Conservation (phyloP, 2,888 invertebrate species). For the Latheticus oryzae region DNA sequence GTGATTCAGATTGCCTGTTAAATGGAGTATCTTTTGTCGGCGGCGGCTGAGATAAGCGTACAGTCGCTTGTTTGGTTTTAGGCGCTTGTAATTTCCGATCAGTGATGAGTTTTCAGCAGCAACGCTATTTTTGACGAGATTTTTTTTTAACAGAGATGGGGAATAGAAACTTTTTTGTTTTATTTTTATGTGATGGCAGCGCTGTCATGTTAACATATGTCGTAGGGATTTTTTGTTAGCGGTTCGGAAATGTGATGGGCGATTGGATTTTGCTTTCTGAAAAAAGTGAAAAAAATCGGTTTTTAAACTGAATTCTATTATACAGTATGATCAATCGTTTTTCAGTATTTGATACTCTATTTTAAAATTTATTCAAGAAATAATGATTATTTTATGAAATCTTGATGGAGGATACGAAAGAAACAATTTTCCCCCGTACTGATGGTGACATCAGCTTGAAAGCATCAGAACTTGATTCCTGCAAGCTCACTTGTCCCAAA, state of each 20-base stretch:
- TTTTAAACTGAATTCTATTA: background rate
- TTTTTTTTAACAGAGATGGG: conserved; percentile 21
- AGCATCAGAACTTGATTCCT: too few species aligned
- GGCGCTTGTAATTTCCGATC: conserved; percentile 42
- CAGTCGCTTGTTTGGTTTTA: conserved; percentile 39
- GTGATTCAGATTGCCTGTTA: conserved; percentile 45
- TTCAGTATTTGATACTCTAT: too few species aligned
- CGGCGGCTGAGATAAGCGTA: conserved; percentile 34
- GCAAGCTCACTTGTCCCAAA: too few species aligned
- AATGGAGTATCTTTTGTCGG: conserved; percentile 44
- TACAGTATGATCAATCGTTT: too few species aligned
- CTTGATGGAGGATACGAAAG: too few species aligned
- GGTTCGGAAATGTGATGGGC: conserved; percentile 16
- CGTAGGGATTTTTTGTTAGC: conserved; percentile 13
- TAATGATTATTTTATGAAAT: too few species aligned
- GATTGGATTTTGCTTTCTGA: background rate
- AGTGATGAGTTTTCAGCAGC: conserved; percentile 41
- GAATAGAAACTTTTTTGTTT: too few species aligned
- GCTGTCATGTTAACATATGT: conserved; percentile 40
- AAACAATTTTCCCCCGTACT: too few species aligned
- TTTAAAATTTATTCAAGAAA: too few species aligned
- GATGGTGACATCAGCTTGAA: too few species aligned
- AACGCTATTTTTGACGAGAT: conserved; percentile 28
- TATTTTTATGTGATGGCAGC: conserved; percentile 14
- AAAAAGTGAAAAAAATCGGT: background rate